Evolutionary conservation across 1,140 invertebrate species (phyloP).

Genomic region (Drosophila murphyi): DNA sequence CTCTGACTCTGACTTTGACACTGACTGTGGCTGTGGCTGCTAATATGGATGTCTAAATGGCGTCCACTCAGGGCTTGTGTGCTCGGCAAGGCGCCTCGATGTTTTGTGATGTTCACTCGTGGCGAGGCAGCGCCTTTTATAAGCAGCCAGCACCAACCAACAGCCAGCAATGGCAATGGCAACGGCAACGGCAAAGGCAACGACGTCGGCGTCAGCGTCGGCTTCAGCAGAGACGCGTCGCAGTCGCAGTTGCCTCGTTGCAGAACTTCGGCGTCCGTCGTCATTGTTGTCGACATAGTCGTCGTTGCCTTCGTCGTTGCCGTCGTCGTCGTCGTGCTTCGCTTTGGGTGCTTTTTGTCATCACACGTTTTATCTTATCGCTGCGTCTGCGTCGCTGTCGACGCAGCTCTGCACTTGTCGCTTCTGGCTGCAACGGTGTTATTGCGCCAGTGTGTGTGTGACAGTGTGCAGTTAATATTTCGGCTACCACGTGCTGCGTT

Average conservation of each 20-base stretch:
- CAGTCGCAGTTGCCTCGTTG: conserved; percentile 29
- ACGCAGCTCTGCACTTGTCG: conserved; percentile 48
- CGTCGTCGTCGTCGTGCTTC: conserved; percentile 29
- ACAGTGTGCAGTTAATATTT: conserved; percentile 61
- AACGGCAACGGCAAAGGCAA: conserved; percentile 10
- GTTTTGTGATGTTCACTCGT: conserved; percentile 73
- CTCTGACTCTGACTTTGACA: conserved; percentile 40
- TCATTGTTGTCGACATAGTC: conserved; percentile 4
- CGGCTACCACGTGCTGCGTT: conserved; percentile 73
- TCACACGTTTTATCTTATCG: conserved; percentile 74
- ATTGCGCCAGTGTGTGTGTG: conserved; percentile 40
- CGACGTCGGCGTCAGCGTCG: conserved; percentile 17
- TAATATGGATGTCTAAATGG: conserved; percentile 15
- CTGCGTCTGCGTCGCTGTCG: conserved; percentile 41
- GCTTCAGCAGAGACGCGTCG: conserved; percentile 13
- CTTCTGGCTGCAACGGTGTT: conserved; percentile 8
- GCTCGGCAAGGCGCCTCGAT: conserved; percentile 73
- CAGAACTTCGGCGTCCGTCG: conserved; percentile 43
- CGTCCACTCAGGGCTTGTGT: conserved; percentile 53
- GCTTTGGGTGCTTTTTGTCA: conserved; percentile 79
- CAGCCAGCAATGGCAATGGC: conserved; percentile 13
- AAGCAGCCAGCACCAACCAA: conserved; percentile 33
- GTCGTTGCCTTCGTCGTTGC: conserved; percentile 14
- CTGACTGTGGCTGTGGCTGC: conserved; percentile 8
- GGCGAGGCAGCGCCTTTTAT: conserved; percentile 65